A percentile compares a stretch with the other conserved stretches of the same genome.
Conservation (phyloP, 2,888 invertebrate genomes). For the Chironomus riparius region DNA sequence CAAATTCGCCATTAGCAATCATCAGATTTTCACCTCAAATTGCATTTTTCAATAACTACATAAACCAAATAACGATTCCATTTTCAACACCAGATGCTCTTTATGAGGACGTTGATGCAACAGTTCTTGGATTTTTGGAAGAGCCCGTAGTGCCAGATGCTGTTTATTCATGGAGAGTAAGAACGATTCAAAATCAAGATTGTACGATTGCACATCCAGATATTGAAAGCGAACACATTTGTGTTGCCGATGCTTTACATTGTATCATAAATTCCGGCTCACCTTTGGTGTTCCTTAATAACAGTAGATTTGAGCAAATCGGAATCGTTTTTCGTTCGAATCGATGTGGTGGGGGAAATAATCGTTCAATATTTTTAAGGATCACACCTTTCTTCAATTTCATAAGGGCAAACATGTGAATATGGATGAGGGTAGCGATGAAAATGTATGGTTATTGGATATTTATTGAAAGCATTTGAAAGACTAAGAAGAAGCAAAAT, state of each 20-base stretch:
- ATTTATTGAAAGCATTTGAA: too few relatives aligned
- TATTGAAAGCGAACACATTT: background rate
- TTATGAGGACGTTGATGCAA: background rate
- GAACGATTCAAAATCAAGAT: background rate
- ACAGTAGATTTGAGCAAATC: too few relatives aligned
- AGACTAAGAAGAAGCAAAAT: too few relatives aligned
- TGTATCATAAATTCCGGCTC: background rate
- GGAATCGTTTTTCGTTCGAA: too few relatives aligned
- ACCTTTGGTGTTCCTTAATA: background rate
- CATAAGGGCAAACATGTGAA: background rate
- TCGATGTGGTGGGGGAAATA: background rate
- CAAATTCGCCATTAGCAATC: background rate
- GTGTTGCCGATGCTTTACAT: background rate
- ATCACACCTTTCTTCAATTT: background rate
- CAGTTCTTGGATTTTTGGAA: background rate
- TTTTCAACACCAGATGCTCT: background rate
- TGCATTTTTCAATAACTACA: background rate
- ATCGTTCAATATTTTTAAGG: background rate
- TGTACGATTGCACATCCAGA: background rate
- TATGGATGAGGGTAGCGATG: background rate
- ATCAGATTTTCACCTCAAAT: background rate
- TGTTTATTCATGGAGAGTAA: background rate
- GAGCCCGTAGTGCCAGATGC: background rate
- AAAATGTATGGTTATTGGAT: background rate
- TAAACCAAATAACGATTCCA: background rate